These are phyloP conservation scores for Rhopilema esculentum DNA, from an alignment of 30 jellyfish, hydroid and myxozoan genomes.

Conservation along the genomic window DNA sequence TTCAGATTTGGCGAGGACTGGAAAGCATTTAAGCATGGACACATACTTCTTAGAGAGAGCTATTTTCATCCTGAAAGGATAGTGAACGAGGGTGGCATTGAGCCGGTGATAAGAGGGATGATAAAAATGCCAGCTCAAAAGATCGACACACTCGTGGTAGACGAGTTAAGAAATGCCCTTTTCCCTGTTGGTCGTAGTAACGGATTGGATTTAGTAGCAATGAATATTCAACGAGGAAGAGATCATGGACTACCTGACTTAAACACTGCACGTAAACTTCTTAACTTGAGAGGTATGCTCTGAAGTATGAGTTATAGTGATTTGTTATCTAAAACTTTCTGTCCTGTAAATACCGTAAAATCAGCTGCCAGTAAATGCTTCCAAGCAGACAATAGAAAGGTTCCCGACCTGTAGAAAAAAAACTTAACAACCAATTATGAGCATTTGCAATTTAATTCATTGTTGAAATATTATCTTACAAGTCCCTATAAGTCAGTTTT, in stretches of 20 bases:
- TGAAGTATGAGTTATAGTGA: too few species aligned
- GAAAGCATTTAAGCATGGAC: slow-evolving; percentile 82
- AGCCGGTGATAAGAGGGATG: slow-evolving; percentile 93
- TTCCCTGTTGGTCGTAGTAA: slow-evolving; percentile 91
- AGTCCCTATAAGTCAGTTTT: too few species aligned
- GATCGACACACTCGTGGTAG: slow-evolving; percentile 87
- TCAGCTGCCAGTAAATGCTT: too few species aligned
- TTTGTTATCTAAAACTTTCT: too few species aligned
- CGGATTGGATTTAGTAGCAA: slow-evolving; percentile 94
- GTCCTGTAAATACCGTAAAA: too few species aligned
- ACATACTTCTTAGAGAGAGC: slow-evolving; percentile 85
- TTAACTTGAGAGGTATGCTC: slow-evolving; percentile 83
- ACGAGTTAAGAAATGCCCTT: slow-evolving; percentile 93
- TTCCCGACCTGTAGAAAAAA: too few species aligned
- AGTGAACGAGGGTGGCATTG: slow-evolving; percentile 91
- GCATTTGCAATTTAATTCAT: too few species aligned
- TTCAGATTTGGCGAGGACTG: slow-evolving; percentile 83
- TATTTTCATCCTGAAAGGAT: slow-evolving; percentile 94
- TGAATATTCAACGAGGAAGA: slow-evolving; percentile 97
- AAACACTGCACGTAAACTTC: slow-evolving; percentile 80
- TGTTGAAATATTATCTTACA: too few species aligned
- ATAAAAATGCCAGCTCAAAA: slow-evolving; percentile 87
- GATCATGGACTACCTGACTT: slow-evolving; percentile 97
- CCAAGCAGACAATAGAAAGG: too few species aligned
- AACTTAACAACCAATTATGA: too few species aligned